Conservation (phyloP, 2,888 invertebrate genomes). For the Drosophila anceps region DNA sequence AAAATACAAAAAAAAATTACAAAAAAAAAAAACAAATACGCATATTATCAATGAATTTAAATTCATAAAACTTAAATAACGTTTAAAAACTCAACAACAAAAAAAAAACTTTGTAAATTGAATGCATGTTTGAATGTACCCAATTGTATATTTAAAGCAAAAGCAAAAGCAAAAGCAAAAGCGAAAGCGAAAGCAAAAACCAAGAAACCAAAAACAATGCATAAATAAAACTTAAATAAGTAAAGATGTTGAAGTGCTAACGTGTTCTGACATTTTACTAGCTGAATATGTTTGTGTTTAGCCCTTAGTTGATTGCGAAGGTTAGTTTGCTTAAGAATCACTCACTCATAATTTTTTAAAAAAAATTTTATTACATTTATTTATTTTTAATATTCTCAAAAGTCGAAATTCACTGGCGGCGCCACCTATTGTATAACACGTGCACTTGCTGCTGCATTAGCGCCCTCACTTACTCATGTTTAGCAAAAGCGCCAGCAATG, state of each 20-base stretch:
- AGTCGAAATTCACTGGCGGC: neutral
- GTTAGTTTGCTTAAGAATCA: neutral
- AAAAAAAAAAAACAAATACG: conserved; percentile 38
- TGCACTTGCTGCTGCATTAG: too few relatives aligned
- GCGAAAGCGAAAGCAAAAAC: conserved; percentile 22
- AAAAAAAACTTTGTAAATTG: conserved; percentile 72
- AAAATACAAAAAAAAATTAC: conserved; percentile 23
- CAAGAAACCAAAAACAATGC: conserved; percentile 26
- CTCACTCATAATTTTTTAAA: neutral
- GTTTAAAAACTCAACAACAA: conserved; percentile 60
- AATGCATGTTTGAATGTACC: conserved; percentile 70
- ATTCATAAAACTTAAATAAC: conserved; percentile 70
- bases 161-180: conserved; percentile 22
- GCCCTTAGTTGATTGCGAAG: neutral
- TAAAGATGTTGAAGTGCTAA: conserved; percentile 38
- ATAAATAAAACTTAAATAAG: conserved; percentile 72
- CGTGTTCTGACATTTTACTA: neutral
- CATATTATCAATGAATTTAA: conserved; percentile 75
- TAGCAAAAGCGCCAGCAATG: too few relatives aligned
- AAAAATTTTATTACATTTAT: neutral
- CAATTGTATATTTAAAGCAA: conserved; percentile 66
- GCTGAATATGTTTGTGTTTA: neutral
- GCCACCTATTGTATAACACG: neutral
- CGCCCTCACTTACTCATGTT: neutral
- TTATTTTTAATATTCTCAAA: neutral